Percentiles rank a stretch among this genome's conserved stretches.
Conservation (phyloP, 1,140 invertebrate genomes). For the Drosophila sp. region DNA sequence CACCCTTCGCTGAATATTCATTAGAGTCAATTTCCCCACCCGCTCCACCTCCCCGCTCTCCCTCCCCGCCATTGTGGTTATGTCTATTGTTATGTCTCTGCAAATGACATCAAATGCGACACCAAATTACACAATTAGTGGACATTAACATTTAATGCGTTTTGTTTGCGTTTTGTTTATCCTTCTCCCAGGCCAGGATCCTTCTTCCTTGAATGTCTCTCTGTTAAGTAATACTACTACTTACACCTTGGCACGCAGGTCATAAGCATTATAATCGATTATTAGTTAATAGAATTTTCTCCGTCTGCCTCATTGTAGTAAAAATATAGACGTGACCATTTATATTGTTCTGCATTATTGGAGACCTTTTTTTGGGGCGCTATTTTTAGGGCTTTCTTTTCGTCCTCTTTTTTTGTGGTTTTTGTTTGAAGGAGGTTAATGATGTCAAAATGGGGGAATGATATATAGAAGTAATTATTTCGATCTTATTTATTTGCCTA, state of each 20-base stretch:
- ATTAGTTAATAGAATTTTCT: slow-evolving; percentile 66
- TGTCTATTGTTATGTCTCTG: slow-evolving; percentile 58
- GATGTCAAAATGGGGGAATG: neutral
- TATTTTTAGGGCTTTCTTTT: neutral
- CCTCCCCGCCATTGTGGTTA: neutral
- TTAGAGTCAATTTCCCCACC: slow-evolving; percentile 49
- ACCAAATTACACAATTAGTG: slow-evolving; percentile 81
- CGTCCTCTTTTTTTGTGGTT: neutral
- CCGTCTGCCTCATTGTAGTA: slow-evolving; percentile 8
- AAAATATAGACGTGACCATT: slow-evolving; percentile 46
- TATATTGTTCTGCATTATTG: slow-evolving; percentile 13
- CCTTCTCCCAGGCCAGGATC: slow-evolving; percentile 17
- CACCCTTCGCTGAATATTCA: slow-evolving; percentile 43
- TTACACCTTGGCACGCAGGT: slow-evolving; percentile 62
- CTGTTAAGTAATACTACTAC: slow-evolving; percentile 20
- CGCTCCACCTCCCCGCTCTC: neutral
- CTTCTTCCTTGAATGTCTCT: neutral
- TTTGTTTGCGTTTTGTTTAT: slow-evolving; percentile 74
- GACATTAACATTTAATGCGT: slow-evolving; percentile 80
- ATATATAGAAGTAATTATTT: neutral
- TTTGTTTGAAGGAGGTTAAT: neutral
- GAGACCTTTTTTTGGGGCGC: slow-evolving; percentile 15
- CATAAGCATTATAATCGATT: slow-evolving; percentile 73
- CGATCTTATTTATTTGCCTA: neutral
- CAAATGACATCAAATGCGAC: slow-evolving; percentile 73